Evolutionary conservation across 2,113 vertebrate genomes (phyloP).

Genomic region (Alexandromys fortis): DNA sequence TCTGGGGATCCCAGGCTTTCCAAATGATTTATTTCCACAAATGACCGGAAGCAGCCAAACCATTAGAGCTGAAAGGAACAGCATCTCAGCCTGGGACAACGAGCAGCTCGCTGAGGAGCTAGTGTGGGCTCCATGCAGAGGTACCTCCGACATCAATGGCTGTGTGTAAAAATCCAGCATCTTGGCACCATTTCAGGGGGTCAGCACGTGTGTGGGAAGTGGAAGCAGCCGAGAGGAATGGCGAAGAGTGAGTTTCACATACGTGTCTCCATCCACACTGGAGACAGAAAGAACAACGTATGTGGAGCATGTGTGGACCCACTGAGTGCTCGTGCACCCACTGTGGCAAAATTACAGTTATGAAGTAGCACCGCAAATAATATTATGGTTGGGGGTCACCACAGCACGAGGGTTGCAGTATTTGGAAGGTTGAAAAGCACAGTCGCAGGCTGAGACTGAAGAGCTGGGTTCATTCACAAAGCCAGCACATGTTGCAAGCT

Average conservation of each 20-base stretch:
- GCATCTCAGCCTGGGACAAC: background rate
- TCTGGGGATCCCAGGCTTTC: background rate
- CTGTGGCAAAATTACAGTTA: background rate
- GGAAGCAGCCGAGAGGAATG: background rate
- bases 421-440: background rate
- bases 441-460: background rate
- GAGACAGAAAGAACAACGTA: background rate
- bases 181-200: background rate
- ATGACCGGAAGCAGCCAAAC: background rate
- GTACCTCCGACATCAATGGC: background rate
- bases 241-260: too few species aligned
- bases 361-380: background rate
- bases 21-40: background rate
- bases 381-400: too few species aligned
- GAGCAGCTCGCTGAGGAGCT: background rate
- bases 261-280: background rate
- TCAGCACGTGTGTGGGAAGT: fast-evolving
- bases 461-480: background rate
- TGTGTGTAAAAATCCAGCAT: background rate
- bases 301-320: background rate
- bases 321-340: background rate
- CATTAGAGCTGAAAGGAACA: background rate
- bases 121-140: background rate
- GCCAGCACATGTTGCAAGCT: background rate
- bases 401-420: background rate